These are phyloP conservation scores for Megathymus violae DNA, from an alignment of 1,140 invertebrate genomes.

Conservation along the genomic window DNA sequence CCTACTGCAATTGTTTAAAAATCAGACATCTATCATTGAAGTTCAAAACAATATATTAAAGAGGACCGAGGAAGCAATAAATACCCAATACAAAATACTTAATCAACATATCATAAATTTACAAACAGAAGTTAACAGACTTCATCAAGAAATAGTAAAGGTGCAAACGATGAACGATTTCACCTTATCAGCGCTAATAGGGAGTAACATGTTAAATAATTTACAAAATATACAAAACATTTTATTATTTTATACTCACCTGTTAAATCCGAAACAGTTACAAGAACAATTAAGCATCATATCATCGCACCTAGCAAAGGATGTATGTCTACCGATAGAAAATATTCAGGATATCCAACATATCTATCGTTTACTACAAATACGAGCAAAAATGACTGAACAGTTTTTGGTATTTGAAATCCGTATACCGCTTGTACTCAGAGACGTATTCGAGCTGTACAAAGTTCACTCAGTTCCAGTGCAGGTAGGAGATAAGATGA, in stretches of 20 bases:
- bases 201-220: constrained; percentile 5
- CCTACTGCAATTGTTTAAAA: constrained; percentile 18
- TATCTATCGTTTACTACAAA: constrained; percentile 3
- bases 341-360: constrained; percentile 4
- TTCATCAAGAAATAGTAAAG: not conserved
- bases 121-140: not conserved
- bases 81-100: constrained; percentile 16
- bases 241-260: constrained; percentile 5
- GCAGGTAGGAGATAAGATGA: not conserved
- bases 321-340: not conserved
- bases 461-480: not conserved
- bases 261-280: constrained; percentile 1
- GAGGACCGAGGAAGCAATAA: constrained; percentile 18
- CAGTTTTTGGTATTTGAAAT: constrained; percentile 9
- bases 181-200: not conserved
- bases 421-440: constrained; percentile 6
- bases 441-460: constrained; percentile 1
- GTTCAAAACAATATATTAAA: constrained; percentile 24
- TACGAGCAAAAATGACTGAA: constrained; percentile 3
- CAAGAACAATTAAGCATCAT: not conserved
- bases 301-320: not conserved
- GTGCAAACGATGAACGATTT: not conserved
- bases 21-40: constrained; percentile 31
- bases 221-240: constrained; percentile 12
- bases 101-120: constrained; percentile 10